Percentiles rank a stretch among this genome's conserved stretches.
phyloP scores from a whole-genome alignment of 1,140 invertebrate genomes.

The Matsumurasca onukii region DNA sequence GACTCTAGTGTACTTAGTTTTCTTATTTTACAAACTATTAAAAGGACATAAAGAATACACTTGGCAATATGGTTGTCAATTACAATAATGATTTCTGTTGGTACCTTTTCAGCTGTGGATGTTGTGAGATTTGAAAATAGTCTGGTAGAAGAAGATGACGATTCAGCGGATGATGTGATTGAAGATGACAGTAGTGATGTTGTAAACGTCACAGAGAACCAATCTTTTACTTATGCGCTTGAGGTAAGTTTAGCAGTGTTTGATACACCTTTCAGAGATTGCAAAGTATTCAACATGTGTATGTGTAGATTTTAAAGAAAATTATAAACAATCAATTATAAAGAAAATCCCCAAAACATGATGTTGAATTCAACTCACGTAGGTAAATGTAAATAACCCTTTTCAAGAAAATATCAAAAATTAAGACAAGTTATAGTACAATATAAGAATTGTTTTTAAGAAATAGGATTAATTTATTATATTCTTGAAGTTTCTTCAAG shows the following conservation, averaged over 20 bases:
- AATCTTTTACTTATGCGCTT: background rate
- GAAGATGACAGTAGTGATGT: constrained; percentile 14
- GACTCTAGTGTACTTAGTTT: no score
- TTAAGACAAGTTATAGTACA: background rate
- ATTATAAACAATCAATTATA: background rate
- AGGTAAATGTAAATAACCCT: background rate
- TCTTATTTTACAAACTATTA: constrained; percentile 49
- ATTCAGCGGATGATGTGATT: constrained; percentile 9
- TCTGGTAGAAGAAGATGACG: constrained; percentile 11
- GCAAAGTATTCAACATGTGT: background rate
- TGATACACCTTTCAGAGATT: background rate
- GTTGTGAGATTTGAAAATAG: constrained; percentile 17
- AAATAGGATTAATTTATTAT: no score
- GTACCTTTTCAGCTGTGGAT: constrained; percentile 28
- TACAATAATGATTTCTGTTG: no score
- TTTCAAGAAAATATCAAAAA: background rate
- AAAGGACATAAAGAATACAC: no score
- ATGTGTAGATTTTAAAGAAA: background rate
- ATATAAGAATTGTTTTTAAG: no score
- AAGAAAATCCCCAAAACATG: background rate
- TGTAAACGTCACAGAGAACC: background rate
- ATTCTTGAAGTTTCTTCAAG: no score
- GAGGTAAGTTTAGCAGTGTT: background rate
- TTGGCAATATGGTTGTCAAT: no score
- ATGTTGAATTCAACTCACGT: background rate